A percentile compares a stretch with the other conserved stretches of the same genome.
These are phyloP conservation scores for Saccopteryx bilineata DNA, from an alignment of 2,113 vertebrate genomes.

Conservation along the genomic window DNA sequence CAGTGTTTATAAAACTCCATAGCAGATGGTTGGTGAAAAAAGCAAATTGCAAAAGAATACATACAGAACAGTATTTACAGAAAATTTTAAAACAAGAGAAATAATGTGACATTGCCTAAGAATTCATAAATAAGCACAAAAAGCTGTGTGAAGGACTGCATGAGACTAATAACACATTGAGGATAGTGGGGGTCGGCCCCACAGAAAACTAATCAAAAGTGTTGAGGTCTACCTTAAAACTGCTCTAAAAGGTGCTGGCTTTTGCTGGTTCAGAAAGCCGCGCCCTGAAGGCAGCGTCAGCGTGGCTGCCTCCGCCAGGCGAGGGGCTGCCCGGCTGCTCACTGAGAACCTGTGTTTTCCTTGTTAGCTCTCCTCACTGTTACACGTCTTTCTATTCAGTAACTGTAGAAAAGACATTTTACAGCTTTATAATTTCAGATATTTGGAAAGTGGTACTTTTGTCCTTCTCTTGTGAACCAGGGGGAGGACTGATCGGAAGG, in stretches of 20 bases:
- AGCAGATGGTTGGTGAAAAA: not conserved
- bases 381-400: not conserved
- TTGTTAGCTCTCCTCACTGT: conserved; percentile 21
- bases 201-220: not conserved
- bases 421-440: not conserved
- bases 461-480: conserved; percentile 86
- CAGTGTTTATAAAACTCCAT: not conserved
- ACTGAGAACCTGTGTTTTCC: not conserved
- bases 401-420: not conserved
- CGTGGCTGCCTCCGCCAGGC: not conserved
- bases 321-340: not conserved
- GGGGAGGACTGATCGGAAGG: conserved; percentile 96
- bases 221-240: not conserved
- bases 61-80: not conserved
- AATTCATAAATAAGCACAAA: not conserved
- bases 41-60: conserved; percentile 30
- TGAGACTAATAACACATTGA: not conserved
- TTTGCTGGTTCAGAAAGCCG: not conserved
- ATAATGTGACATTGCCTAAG: not conserved
- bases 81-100: conserved; percentile 36
- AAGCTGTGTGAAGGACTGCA: not conserved
- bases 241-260: not conserved
- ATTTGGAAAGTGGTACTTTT: conserved; percentile 30
- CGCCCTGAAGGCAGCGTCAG: not conserved
- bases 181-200: not conserved